Base-by-base conservation (phyloP, 2,888 invertebrate species). In the Sialis lutaria region DNA sequence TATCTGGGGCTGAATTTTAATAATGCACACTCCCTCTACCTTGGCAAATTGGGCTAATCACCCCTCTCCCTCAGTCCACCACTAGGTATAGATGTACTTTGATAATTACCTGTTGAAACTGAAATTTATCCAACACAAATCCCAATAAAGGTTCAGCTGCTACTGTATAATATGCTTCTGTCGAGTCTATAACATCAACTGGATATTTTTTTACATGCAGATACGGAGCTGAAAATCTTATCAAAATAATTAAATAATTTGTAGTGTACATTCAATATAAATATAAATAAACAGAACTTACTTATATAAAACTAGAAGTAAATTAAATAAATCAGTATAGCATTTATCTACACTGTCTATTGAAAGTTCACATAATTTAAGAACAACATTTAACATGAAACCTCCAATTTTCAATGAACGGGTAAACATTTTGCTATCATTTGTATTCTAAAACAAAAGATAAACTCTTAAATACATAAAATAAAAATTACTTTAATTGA, bases 371-470 rank as follows among this genome's bases (percentile, higher is more conserved):
- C 63, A 67, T 4, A 71, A 55, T 57, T 67, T 70, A 10, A 67
- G 47, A 46, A 69, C 55, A 53, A 73, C 67, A 56, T 72, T 73
- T 1, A 72, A 55, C 2, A 64, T 63, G 53, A 74, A 74, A 54
- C 64, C 67, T 6, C 67, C 60, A 6, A 73, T 61, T 62, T 72
- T 73, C 6, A 72, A 54, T 37, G 65, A 64, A 49, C 70, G 63
- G n/a, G 63, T 13, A 1, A 62, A 49, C 6, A 61, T 49, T 57
- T 69, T 72, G 2, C 62, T 59, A 47, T 71, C 68, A 52, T 61
- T 58, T 39, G 59, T 54, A 13, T 55, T 56, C 72, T 72, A 59
- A 50, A 58, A 57, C 31, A 48, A 40, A 22, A 22, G 22, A 22
- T 22, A 22, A 22, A 22, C 22, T 22, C 22, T 2, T 22, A 22